Conservation (phyloP, 1,140 invertebrate genomes). For the Sycophila sp. region DNA sequence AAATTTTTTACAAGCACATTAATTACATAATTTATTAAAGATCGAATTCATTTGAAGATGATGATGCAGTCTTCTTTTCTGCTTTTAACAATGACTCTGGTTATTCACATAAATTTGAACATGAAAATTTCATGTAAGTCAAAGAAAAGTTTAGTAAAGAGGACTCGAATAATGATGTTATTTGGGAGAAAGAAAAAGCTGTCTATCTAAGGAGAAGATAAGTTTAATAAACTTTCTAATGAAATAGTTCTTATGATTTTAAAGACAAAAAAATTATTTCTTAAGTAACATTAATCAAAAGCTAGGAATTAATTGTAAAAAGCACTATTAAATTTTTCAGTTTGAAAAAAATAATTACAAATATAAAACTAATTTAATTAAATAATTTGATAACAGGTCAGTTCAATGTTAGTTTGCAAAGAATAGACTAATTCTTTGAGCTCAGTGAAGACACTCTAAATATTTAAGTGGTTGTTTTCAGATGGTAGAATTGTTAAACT, state of each 20-base stretch:
- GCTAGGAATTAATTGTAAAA: slow-evolving; percentile 10
- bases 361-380: background rate
- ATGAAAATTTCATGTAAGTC: slow-evolving; percentile 47
- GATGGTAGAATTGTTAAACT: no score
- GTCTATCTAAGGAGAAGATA: slow-evolving; percentile 61
- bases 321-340: background rate
- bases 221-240: slow-evolving; percentile 78
- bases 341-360: background rate
- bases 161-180: slow-evolving; percentile 45
- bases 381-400: slow-evolving; percentile 45
- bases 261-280: slow-evolving; percentile 77
- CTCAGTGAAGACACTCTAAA: no score
- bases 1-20: no score
- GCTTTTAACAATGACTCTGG: slow-evolving; percentile 52
- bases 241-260: slow-evolving; percentile 87
- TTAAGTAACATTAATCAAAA: slow-evolving; percentile 58
- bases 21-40: slow-evolving; percentile 36
- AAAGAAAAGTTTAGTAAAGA: slow-evolving; percentile 52
- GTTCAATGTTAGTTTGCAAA: slow-evolving; percentile 67
- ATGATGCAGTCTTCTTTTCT: slow-evolving; percentile 43
- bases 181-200: slow-evolving; percentile 56
- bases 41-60: slow-evolving; percentile 43
- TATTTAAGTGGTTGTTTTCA: no score
- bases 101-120: slow-evolving; percentile 51
- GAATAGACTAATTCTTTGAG: no score